Percentiles rank a stretch among this genome's conserved stretches.
Evolutionary conservation across 2,888 invertebrate genomes (phyloP).

Genomic region (Anodontia alba): DNA sequence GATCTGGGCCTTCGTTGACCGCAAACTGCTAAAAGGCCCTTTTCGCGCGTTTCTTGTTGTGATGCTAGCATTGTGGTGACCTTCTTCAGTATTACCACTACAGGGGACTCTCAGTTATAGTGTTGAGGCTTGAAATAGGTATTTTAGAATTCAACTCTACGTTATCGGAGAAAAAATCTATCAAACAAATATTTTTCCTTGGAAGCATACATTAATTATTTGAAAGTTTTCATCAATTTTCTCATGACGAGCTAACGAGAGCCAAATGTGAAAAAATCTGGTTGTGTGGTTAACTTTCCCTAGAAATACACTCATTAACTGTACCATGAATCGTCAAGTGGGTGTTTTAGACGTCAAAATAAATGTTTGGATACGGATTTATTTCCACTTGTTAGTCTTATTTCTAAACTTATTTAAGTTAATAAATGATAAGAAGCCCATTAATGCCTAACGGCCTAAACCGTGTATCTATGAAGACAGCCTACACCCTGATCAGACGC

Average conservation of each 20-base stretch:
- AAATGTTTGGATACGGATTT: slow-evolving; percentile 1
- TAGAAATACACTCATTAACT: slow-evolving; percentile 7
- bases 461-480: no score
- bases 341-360: slow-evolving; percentile 11
- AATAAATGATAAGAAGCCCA: neutral
- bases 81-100: no score
- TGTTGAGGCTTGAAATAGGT: no score
- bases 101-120: no score
- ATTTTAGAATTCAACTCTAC: no score
- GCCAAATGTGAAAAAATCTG: slow-evolving; percentile 17
- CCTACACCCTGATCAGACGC: no score
- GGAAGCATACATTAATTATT: neutral
- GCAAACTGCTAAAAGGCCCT: no score
- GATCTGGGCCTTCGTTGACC: no score
- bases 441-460: no score
- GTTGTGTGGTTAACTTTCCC: neutral
- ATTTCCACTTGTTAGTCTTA: neutral
- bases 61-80: no score
- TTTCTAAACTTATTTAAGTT: neutral
- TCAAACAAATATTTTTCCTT: neutral
- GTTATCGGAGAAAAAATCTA: neutral
- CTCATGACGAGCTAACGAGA: slow-evolving; percentile 1
- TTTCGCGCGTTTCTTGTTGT: no score
- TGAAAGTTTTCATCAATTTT: slow-evolving; percentile 8
- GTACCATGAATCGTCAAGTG: neutral